Evolutionary conservation across 2,113 vertebrate genomes (phyloP).

Genomic region (Xyliphius kryptos): DNA sequence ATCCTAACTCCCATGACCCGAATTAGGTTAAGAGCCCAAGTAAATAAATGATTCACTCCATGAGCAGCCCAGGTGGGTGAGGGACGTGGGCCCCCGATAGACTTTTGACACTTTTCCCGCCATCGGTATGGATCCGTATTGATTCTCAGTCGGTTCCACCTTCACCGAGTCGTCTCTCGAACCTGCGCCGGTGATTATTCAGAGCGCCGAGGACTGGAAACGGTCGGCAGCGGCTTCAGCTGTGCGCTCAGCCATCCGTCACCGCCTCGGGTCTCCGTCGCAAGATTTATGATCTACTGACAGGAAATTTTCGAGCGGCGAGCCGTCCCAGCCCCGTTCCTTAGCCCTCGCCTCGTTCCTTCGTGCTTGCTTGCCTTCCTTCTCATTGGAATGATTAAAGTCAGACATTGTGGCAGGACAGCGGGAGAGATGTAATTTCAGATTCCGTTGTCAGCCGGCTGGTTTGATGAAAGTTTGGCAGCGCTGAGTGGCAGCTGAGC

Average conservation of each 20-base stretch:
- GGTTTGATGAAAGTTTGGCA: conserved; percentile 36
- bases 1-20: no score
- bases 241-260: conserved; percentile 18
- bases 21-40: no score
- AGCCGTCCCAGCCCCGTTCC: conserved; percentile 3
- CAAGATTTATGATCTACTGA: conserved; percentile 39
- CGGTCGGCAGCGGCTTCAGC: no score
- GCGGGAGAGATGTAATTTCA: conserved; percentile 39
- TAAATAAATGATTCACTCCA: no score
- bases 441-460: conserved; percentile 32
- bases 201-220: conserved; percentile 14
- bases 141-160: neutral
- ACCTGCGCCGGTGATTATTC: conserved; percentile 24
- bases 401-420: conserved; percentile 23
- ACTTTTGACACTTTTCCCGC: no score
- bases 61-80: no score
- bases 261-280: conserved; percentile 31
- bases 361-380: no score
- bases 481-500: conserved; percentile 25
- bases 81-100: no score
- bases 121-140: no score
- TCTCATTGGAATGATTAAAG: conserved; percentile 29
- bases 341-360: neutral
- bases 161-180: neutral
- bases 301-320: conserved; percentile 24